Base-by-base conservation (phyloP, 2,113 vertebrate genomes). In the Callocephalon fimbriatum region DNA sequence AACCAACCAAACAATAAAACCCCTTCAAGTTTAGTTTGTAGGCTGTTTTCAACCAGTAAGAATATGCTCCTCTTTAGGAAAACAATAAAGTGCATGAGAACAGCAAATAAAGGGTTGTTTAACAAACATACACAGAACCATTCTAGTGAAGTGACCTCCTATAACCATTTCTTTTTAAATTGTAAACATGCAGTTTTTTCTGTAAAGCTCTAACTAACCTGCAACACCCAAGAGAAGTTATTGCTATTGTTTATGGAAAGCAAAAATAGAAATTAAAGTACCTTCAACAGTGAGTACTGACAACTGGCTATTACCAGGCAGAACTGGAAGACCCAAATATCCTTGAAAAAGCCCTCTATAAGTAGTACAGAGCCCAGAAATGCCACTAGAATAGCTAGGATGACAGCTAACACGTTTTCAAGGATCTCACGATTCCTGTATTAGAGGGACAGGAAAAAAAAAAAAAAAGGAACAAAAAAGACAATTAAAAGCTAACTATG, bases 271-370 rank as follows among this genome's bases (percentile, higher is more conserved):
- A 77, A 82, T 56, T 79, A 45, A 80, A 79, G 88, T 98, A 99
- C 99, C 99, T 99, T 99, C 40, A 99, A 97, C 54, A 99, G 98
- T 5, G 99, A 99, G 98, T 99, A 99, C 79, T 99, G 99, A 98
- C 99, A 99, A 96, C 99, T 99, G 85, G 99, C 99, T 95, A 99
- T 99, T 96, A 99, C 99, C 83, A 99, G 98, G 98, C 99, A 99
- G 98, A 99, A 99, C 98, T 99, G 99, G 98, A 99, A 99, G 96
- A 99, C 99, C 99, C 99, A 99, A 96, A 99, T 99, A 98, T 99
- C 99, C 61, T 99, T 99, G 98, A 99, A 99, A 98, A 99, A 99
- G 70, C 99, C 99, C 85, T 99, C 98, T 95, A 99, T 99, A 73
- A 99, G 99, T 96, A 99, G 99, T 94, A 99, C 90, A 54, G 99